Percentiles rank a stretch among this genome's conserved stretches.
Evolutionary conservation across 2,113 vertebrate species (phyloP).

Genomic region (Chascanopsetta lugubris): DNA sequence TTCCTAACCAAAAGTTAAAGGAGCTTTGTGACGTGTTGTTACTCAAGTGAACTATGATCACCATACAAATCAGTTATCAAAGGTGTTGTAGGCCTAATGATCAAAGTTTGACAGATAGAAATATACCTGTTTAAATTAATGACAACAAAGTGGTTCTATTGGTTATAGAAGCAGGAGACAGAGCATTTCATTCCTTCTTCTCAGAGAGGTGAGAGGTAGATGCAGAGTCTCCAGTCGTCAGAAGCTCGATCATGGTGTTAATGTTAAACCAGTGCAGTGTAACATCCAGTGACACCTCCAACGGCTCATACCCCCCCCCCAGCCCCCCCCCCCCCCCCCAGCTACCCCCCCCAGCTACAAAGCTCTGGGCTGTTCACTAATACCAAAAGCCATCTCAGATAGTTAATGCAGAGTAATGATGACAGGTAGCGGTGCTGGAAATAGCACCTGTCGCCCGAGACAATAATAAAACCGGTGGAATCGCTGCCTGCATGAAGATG

Average conservation of each 20-base stretch:
- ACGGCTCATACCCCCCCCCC: conserved; percentile 2
- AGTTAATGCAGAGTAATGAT: conserved; percentile 62
- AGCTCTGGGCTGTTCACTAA: conserved; percentile 55
- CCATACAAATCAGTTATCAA: too few species aligned
- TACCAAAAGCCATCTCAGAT: conserved; percentile 53
- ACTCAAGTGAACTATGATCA: too few species aligned
- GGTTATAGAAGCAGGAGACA: too few species aligned
- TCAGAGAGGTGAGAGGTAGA: too few species aligned
- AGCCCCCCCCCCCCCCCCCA: conserved; percentile 29
- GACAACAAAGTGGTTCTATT: too few species aligned
- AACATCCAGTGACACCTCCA: conserved; percentile 10
- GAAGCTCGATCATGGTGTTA: neutral
- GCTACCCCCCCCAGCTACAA: conserved; percentile 38
- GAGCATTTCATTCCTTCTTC: too few species aligned
- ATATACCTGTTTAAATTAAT: too few species aligned
- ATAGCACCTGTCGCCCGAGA: conserved; percentile 54
- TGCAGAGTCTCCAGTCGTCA: neutral
- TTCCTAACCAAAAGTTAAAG: too few species aligned
- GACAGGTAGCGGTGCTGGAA: conserved; percentile 51
- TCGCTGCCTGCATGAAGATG: too few species aligned
- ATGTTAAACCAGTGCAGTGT: conserved; percentile 11
- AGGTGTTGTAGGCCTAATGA: too few species aligned
- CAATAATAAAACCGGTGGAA: conserved; percentile 54
- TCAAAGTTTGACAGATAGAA: too few species aligned
- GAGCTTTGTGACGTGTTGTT: too few species aligned